Conservation (phyloP, 1,140 invertebrate genomes). For the Piezodorus guildinii region DNA sequence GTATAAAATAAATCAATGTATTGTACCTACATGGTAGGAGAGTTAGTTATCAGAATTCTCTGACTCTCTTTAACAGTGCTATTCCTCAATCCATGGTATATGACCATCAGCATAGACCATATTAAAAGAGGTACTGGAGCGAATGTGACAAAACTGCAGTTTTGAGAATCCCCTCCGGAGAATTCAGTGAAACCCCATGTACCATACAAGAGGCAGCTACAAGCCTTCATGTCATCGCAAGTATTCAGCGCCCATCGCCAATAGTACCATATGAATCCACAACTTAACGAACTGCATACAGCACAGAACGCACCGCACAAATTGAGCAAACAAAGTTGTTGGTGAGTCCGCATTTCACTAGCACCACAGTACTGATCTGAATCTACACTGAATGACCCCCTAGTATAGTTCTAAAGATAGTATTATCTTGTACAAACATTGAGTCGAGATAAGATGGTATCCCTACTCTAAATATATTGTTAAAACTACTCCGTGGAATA, state of each 20-base stretch:
- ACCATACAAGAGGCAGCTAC: slow-evolving; percentile 53
- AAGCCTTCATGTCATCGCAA: slow-evolving; percentile 46
- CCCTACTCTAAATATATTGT: slow-evolving; percentile 8
- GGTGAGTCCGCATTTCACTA: not conserved
- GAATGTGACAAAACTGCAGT: slow-evolving; percentile 49
- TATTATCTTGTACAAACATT: slow-evolving; percentile 9
- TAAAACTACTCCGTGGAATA: no score
- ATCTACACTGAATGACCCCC: no score
- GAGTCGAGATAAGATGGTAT: not conserved
- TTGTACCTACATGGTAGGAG: not conserved
- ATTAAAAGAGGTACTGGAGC: slow-evolving; percentile 42
- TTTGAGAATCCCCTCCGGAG: slow-evolving; percentile 48
- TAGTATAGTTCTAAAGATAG: not conserved
- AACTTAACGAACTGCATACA: slow-evolving; percentile 5
- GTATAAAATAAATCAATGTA: no score
- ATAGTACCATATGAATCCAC: slow-evolving; percentile 42
- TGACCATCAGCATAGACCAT: slow-evolving; percentile 42
- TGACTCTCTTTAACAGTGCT: slow-evolving; percentile 14
- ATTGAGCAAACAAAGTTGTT: slow-evolving; percentile 14
- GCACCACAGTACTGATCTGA: not conserved
- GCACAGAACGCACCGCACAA: slow-evolving; percentile 1
- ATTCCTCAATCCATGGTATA: slow-evolving; percentile 40
- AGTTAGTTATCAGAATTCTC: slow-evolving; percentile 5
- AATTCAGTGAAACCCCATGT: slow-evolving; percentile 43
- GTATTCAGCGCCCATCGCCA: slow-evolving; percentile 50